Base-by-base conservation (phyloP, 1,140 invertebrate genomes). In the Hydropsyche tenuis region DNA sequence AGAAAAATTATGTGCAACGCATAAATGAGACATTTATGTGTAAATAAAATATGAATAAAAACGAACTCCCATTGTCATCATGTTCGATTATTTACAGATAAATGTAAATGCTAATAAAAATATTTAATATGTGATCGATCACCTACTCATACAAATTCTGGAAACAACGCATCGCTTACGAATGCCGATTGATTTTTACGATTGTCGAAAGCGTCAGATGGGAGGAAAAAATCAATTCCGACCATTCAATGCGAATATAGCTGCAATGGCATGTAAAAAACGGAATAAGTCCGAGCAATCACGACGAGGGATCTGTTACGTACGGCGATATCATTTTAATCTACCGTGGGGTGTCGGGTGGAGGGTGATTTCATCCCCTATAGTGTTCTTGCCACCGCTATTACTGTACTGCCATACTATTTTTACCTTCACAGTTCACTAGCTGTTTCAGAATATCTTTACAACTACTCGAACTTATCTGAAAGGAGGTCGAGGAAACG, bases 11-110 rank as follows among this genome's bases (percentile, higher is more conserved):
- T 23, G 43, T 23, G 53, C 51, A 46, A 70, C 42, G 43, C 43
- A 62, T 70, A 73, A 75, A 73, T 73, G 72, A 76, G 71, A 72
- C 75, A 63, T 73, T 76, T 76, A 76, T 76, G 72, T 70, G 65
- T 27, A 68, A 73, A 73, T 76, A 73, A 76, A 73, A 65, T 20
- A 45, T 16, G 30, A 70, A 64, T 73, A 76, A 76, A 72, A 66
- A 56, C 63, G 1, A 20, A 48, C 48, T 42, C 60, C 25, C 20
- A 18, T 66, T 75, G 60, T 74, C 68, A 9, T 22, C 18, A 30
- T 60, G 56, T 60, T n/a, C 56, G 56, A 60, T 60, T 25, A 25
- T 60, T 60, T 27, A 60, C 23, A 23, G 56, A 60, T 60, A 60
- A 60, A 14, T 60, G 63, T 37, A 18, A 43, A 65, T 25, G 63